Evolutionary conservation across 30 jellyfish, hydroid and myxozoan genomes (phyloP), one percentile per base, ranked within the genome.

Genomic region (Hydractinia symbiolongicarpus): DNA sequence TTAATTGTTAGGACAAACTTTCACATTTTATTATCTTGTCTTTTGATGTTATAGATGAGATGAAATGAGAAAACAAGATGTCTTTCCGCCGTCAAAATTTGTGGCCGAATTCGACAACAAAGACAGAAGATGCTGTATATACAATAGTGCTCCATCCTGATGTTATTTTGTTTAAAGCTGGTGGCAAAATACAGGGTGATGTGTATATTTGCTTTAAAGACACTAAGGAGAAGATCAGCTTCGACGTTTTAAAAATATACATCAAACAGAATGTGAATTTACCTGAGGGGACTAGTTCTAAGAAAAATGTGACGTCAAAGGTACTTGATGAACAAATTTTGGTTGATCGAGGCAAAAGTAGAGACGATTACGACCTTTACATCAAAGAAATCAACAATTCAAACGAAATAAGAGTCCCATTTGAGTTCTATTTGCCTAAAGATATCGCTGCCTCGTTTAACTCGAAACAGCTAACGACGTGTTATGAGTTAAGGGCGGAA

Each of bases 401-500:
- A 20, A 20, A 20, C 17, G 60, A 30, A 71, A 20, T 71, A 14
- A 4, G 61, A 11, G 80, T 71, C 7, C 54, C 80, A 6, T 71
- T 71, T 71, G 61, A 20, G 3, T 19, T 71, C 9, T 30, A 71
- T 20, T 9, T 71, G 51, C 66, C 80, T 5, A 30, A 30, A 19
- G 60, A 30, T 20, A 7, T 71, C n/a, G 80, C 80, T 7, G 40
- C 80, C 40, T 71, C 80, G 17, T 71, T 20, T 50, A 71, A 71
- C 51, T 71, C 80, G 7, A 71, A 71, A 20, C 61, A 71, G 56
- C 13, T 71, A 5, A n/a, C 80, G 51, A 71, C 61, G 8, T 71
- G 80, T 71, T 71, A 71, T 20, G 80, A 71, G 80, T 30, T 71
- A 71, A 11, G 61, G 8, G 80, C 80, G n/a, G 80, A 71, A 15